Evolutionary conservation across 2,797 vertebrate species (phyloP).

Genomic region (Micrastur ruficollis): DNA sequence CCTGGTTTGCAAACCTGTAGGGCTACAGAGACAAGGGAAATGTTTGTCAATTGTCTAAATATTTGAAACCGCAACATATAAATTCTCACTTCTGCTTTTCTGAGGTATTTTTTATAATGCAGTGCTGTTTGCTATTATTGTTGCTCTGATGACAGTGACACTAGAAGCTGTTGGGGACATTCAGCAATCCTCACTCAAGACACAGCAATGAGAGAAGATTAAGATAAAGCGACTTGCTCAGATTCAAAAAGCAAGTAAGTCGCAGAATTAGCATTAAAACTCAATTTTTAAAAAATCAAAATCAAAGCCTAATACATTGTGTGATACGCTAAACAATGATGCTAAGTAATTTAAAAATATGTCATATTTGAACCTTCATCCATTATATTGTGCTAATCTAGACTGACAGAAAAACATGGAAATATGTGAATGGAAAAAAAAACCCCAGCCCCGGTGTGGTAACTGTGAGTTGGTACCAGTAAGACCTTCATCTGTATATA

Average conservation of each 20-base stretch:
- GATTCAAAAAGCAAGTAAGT: neutral
- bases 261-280: neutral
- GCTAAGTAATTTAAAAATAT: neutral
- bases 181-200: neutral
- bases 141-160: neutral
- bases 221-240: neutral
- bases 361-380: neutral
- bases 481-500: neutral
- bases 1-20: neutral
- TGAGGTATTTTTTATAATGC: neutral
- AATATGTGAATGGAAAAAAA: slow-evolving; percentile 30
- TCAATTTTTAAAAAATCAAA: neutral
- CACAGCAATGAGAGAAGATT: neutral
- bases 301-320: neutral
- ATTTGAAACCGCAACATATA: neutral
- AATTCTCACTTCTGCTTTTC: neutral
- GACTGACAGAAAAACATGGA: slow-evolving; percentile 23
- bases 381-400: slow-evolving; percentile 37
- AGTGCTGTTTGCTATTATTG: neutral
- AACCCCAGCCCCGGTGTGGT: neutral
- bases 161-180: neutral
- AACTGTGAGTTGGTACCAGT: slow-evolving; percentile 40
- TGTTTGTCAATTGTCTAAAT: neutral
- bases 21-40: neutral
- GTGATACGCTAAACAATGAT: neutral